Conservation (phyloP, 2,113 vertebrate genomes). For the Tetrax tetrax region DNA sequence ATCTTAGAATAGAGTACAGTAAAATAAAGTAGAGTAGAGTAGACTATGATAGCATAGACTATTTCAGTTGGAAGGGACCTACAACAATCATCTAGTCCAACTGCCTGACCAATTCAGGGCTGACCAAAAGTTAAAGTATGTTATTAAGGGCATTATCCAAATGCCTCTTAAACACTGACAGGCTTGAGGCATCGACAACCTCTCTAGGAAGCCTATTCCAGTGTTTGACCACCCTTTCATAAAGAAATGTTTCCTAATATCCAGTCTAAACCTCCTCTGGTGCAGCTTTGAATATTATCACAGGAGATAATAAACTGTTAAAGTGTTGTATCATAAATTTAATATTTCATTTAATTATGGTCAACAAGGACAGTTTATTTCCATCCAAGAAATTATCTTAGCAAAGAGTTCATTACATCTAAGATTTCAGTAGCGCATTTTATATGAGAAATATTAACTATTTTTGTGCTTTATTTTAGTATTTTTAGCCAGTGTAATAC, state of each 20-base stretch:
- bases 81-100: too few relatives aligned
- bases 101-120: too few relatives aligned
- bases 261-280: neutral
- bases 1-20: neutral
- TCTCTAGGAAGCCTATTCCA: neutral
- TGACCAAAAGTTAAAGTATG: too few relatives aligned
- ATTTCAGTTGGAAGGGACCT: too few relatives aligned
- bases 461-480: neutral
- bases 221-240: neutral
- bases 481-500: neutral
- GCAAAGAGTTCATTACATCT: neutral
- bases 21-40: too few relatives aligned
- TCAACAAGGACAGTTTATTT: neutral
- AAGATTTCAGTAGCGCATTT: neutral
- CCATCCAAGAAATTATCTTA: neutral
- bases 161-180: too few relatives aligned
- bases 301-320: neutral
- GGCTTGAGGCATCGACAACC: neutral
- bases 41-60: neutral
- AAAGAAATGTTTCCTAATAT: neutral
- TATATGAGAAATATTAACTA: neutral
- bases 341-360: neutral
- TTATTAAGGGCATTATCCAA: too few relatives aligned
- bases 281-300: neutral
- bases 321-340: neutral